Evolutionary conservation across 2,797 vertebrate species (phyloP), one percentile per base, ranked within the genome.

Genomic region (Urophycis tenuis): DNA sequence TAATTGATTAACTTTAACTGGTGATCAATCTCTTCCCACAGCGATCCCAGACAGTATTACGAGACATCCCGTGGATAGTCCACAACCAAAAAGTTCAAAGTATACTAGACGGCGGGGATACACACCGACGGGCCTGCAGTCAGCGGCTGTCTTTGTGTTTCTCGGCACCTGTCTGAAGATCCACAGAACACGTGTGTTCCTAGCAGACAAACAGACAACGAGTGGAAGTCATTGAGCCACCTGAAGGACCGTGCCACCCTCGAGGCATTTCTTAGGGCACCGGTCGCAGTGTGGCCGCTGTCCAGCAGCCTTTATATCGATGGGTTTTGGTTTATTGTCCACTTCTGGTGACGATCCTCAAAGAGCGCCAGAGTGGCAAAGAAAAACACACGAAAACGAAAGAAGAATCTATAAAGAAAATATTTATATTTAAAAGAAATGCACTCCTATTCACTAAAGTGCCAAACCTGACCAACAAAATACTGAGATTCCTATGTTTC

Each of bases 361-460:
- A 90, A 86, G 36, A 76, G 82, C 72, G 80, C 78, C 83, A 85
- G 85, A 86, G 81, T 82, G 82, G 83, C 75, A 73, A 83, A 75
- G 74, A 78, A 53, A 71, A 76, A 80, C 72, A 82, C 89, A 79
- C 71, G 73, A 82, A 81, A 87, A 82, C 76, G 39, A 76, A 34
- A 75, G 29, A 84, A 77, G 80, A 82, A 84, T 87, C 82, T 83
- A 80, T 86, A 15, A 71, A 31, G 15, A 71, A 71, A 71, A 31
- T 71, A 84, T 89, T 86, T 87, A 84, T 90, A 79, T 86, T 81
- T 87, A 88, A 81, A 71, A 70, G 83, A 88, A 92, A 92, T 93
- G 93, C 92, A 93, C 92, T 93, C 91, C 88, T 93, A 87, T 93
- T 94, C 93, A 94, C 93, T 89, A 92, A 94, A 94, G 94, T 95